Base-by-base conservation (phyloP, 2,113 vertebrate species). In the Poicephalus gulielmi region DNA sequence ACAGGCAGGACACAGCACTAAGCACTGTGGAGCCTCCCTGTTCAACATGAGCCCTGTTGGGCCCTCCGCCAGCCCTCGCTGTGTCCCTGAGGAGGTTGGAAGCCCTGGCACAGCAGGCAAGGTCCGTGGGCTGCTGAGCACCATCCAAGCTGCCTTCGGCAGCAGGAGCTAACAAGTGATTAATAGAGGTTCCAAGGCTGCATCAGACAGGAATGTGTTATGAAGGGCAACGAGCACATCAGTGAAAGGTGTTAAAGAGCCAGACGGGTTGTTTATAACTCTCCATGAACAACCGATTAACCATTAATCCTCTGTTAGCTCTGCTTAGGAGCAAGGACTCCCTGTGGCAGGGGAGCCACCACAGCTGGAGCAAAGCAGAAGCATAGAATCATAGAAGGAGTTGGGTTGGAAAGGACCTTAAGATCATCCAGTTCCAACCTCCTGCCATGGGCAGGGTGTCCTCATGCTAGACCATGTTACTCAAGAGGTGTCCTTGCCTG, bases 241-340 rank as follows among this genome's bases (percentile, higher is more conserved):
- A 4, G 77, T 4, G 0, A 17, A 24, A 97, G 94, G 90, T 90
- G 95, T 95, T 91, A 94, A 95, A 67, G 93, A 91, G 89, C 62
- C 81, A 43, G 7, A 27, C 86, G 83, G 95, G 84, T 95, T 95
- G 95, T 95, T 95, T 95, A 95, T 59, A 91, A 59, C 96, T 78
- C 49, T n/a, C 73, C 49, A 39, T 30, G 71, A 95, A 79, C 92
- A 71, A 46, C 44, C 1, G 50, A 94, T 94, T 87, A 41, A 67
- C 81, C 91, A 77, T 83, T 95, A 94, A 94, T 83, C 96, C 87
- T 76, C 69, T 33, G 46, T 1, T 62, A 92, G 86, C 11, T 1
- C 88, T 16, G 82, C 82, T 87, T 59, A 70, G 9, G 77, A 90
- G 83, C 43, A 0, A 50, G 75, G 88, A 13, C 74, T 79, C 86